Evolutionary conservation across 1,140 invertebrate species (phyloP).

Genomic region (Eufriesea mexicana): DNA sequence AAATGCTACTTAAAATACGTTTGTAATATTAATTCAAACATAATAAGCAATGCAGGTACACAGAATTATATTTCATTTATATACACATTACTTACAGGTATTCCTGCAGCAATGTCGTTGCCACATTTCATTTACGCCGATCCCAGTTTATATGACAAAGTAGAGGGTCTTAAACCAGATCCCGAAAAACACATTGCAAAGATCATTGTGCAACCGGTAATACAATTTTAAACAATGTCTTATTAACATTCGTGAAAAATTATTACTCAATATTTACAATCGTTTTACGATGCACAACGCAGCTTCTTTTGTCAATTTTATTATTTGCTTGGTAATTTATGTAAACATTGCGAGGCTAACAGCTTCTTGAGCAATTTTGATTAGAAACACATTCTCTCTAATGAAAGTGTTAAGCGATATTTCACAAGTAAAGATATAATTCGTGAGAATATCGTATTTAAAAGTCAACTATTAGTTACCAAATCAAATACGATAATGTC

Average conservation of each 20-base stretch:
- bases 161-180: constrained; percentile 87
- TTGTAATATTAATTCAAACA: background rate
- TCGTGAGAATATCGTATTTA: constrained; percentile 37
- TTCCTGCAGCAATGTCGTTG: constrained; percentile 88
- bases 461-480: constrained; percentile 25
- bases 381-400: background rate
- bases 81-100: constrained; percentile 79
- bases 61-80: background rate
- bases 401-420: background rate
- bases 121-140: constrained; percentile 91
- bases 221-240: background rate
- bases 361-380: background rate
- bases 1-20: too few species aligned
- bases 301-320: background rate
- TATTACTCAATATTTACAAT: background rate
- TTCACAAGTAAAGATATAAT: constrained; percentile 1
- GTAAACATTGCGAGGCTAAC: background rate
- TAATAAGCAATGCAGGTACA: background rate
- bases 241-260: background rate
- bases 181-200: constrained; percentile 82
- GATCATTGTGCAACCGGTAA: constrained; percentile 83
- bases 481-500: constrained; percentile 9
- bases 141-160: constrained; percentile 84
- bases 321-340: background rate
- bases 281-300: background rate